Base-by-base conservation (phyloP, 2,113 vertebrate genomes). In the Clinocottus analis region DNA sequence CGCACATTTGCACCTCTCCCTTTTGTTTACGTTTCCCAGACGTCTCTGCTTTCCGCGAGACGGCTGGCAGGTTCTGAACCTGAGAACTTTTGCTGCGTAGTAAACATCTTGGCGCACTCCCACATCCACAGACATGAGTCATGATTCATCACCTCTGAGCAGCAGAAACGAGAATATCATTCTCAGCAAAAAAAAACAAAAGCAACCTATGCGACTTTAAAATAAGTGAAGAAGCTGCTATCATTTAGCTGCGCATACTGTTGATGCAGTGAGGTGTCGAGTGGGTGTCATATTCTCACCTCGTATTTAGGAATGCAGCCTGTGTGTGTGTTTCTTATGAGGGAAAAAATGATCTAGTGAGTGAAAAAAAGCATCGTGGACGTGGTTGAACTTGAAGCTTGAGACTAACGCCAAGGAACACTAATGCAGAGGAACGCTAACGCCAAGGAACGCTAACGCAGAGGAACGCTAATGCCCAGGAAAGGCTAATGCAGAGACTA, bases 241-340 rank as follows among this genome's bases (percentile, higher is more conserved):
- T 60, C 17, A 41, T 55, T 33, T 43, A 19, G 31, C 31, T 66
- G 45, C 47, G 13, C 41, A 59, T 25, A 63, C 47, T 47, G 27
- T 9, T 17, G 37, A 31, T 31, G 29, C 2, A 31, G 29, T 31
- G 29, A 31, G 77, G 78, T 62, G 35, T 31, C 76, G 45, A 39
- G 66, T 82, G 85, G 77, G 75, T 85, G 81, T 80, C 65, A 86
- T 51, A 56, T 39, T 58, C 79, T 61, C 70, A 87, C 90, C 82
- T 84, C 84, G 79, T 74, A 58, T 82, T 89, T 79, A 79, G 84
- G 87, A 91, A 90, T 90, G 87, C 72, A 58, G 79, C 17, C 43
- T 39, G 70, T 31, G 78, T 82, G 68, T 89, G 60, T 88, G 87
- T 90, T 51, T 84, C n/a, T n/a, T n/a, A n/a, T n/a, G n/a, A n/a